Percentiles rank a stretch among this genome's conserved stretches.
Evolutionary conservation across 1,140 invertebrate species (phyloP).

Genomic region (Drosophila lini): DNA sequence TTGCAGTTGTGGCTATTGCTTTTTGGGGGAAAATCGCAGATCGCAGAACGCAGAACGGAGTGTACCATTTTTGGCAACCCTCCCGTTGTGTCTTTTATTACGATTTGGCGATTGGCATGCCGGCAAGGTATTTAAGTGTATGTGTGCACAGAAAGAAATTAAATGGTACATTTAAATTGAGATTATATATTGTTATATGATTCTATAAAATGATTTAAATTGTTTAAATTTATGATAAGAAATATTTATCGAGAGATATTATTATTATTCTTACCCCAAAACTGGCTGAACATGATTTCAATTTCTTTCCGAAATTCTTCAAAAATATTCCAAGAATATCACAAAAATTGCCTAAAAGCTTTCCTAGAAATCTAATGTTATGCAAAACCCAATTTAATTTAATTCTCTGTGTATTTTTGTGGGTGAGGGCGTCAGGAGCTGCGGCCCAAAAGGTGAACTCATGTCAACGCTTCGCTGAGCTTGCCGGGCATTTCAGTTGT

Average conservation of each 20-base stretch:
- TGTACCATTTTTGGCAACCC: conserved; percentile 79
- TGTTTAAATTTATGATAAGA: background rate
- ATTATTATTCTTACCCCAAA: background rate
- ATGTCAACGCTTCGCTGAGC: conserved; percentile 75
- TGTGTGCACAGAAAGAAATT: background rate
- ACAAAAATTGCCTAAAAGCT: background rate
- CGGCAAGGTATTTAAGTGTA: conserved; percentile 15
- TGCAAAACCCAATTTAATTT: background rate
- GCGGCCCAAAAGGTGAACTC: conserved; percentile 43
- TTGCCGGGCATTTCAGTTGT: conserved; percentile 35
- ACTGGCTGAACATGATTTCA: background rate
- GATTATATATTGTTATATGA: background rate
- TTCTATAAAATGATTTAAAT: background rate
- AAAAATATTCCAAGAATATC: background rate
- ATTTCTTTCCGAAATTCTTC: background rate
- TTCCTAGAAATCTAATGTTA: background rate
- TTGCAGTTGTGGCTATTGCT: conserved; percentile 23
- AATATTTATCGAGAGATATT: background rate
- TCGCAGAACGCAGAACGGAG: conserved; percentile 42
- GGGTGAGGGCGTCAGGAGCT: conserved; percentile 10
- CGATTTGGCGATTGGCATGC: conserved; percentile 39
- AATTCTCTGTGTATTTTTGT: conserved; percentile 19
- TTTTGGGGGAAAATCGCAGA: conserved; percentile 39
- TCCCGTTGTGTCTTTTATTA: conserved; percentile 78
- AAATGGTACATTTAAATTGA: background rate